Evolutionary conservation across 2,797 vertebrate species (phyloP), one percentile per base, ranked within the genome.

Genomic region (Furcifer pardalis): DNA sequence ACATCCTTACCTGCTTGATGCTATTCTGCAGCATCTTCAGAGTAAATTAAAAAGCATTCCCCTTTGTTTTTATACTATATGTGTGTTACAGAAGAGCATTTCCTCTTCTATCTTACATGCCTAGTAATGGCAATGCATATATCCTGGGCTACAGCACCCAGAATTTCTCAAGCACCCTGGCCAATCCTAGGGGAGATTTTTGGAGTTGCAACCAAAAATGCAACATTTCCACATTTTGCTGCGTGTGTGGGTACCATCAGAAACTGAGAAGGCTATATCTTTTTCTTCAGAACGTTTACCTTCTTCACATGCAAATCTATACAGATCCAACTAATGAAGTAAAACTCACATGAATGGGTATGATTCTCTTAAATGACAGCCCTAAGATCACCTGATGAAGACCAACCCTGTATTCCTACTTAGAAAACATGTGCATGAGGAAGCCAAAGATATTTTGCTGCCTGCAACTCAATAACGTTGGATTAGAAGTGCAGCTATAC

Each of bases 301-400:
- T 85, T 68, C 75, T 68, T 76, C 35, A 40, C 35, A 76, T 52
- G 35, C 62, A 75, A 35, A 76, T 62, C 35, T 65, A 49, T 65
- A 23, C 42, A 73, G 30, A 62, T 84, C 13, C 65, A 40, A 42
- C 56, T 52, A 56, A 73, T 9, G 40, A 73, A 74, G 63, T 44
- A 27, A 71, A 73, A 79, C 27, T 23, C 56, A 63, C 59, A 17
- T n/a, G 37, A n/a, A n/a, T 23, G 44, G 42, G 37, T 30, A 59
- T 42, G 15, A 2, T 69, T 15, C 25, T 65, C 25, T 81, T 56
- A 69, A 66, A 21, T n/a, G n/a, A n/a, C n/a, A n/a, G n/a, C n/a
- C n/a, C n/a, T n/a, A n/a, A n/a, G n/a, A 30, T 63, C 21, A 74
- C 71, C 21, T 27, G 7, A 56, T 52, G 15, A 21, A 35, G 19